A percentile compares a stretch with the other conserved stretches of the same genome.
phyloP scores from a whole-genome alignment of 2,888 invertebrate species.

The Actias luna region DNA sequence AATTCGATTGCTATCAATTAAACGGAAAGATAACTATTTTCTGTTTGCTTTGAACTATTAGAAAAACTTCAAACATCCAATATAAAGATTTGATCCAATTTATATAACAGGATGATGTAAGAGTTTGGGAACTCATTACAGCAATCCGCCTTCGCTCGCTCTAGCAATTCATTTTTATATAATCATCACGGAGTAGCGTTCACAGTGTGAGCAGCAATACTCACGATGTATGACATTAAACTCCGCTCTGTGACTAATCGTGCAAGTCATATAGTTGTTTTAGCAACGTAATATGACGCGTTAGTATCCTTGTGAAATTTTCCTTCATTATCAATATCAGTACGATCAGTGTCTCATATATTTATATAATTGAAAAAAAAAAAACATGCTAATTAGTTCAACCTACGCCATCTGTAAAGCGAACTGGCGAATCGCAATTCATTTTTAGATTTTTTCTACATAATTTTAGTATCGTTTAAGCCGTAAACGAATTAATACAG shows the following conservation, averaged over 20 bases:
- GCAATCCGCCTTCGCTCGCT: background rate
- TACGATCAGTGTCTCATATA: background rate
- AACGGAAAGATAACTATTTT: background rate
- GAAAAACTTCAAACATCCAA: background rate
- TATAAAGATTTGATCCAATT: conserved; percentile 11
- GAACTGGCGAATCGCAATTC: no score
- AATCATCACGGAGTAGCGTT: background rate
- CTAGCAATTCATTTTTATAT: conserved; percentile 7
- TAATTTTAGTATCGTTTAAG: no score
- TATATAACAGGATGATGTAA: conserved; percentile 17
- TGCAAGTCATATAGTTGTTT: background rate
- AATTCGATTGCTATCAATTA: no score
- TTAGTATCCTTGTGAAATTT: background rate
- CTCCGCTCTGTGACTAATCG: background rate
- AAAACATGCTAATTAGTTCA: no score
- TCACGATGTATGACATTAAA: background rate
- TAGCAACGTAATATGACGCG: background rate
- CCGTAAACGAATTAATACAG: no score
- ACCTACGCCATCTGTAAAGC: no score
- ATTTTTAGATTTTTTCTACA: no score
- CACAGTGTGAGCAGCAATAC: background rate
- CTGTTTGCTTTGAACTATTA: background rate
- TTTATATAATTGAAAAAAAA: background rate
- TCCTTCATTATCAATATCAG: background rate
- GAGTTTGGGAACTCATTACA: conserved; percentile 15